A percentile compares a stretch with the other conserved stretches of the same genome.
phyloP scores from a whole-genome alignment of 2,888 invertebrate genomes.

The Drosophila dives region DNA sequence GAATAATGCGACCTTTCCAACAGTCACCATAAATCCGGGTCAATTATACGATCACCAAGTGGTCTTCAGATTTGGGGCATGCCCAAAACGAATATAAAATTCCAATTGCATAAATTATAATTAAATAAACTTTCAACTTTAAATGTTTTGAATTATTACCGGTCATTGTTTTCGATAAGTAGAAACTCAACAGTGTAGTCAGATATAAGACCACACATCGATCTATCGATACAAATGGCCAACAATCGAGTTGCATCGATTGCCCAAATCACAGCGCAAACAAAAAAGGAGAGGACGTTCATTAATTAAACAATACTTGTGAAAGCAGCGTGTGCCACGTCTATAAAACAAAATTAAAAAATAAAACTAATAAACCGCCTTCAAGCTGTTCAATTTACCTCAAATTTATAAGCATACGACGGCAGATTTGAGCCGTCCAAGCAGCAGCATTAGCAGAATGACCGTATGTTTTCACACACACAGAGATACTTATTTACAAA shows the following conservation, averaged over 20 bases:
- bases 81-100: conserved; percentile 60
- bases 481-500: background rate
- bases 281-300: conserved; percentile 18
- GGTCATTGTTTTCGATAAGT: background rate
- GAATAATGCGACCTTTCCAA: conserved; percentile 92
- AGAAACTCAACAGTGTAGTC: background rate
- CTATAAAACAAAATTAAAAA: background rate
- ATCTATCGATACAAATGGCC: conserved; percentile 20
- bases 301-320: conserved; percentile 16
- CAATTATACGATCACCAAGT: conserved; percentile 88
- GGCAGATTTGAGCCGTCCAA: conserved; percentile 69
- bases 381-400: conserved; percentile 81
- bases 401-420: conserved; percentile 77
- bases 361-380: conserved; percentile 18
- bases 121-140: background rate
- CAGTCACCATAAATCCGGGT: conserved; percentile 89
- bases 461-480: conserved; percentile 60
- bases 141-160: background rate
- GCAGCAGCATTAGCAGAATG: conserved; percentile 73
- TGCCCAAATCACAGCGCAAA: conserved; percentile 8
- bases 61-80: conserved; percentile 69
- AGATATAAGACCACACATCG: background rate
- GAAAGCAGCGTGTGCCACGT: conserved; percentile 52
- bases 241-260: conserved; percentile 37
- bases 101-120: background rate